Evolutionary conservation across 2,113 vertebrate species (phyloP), one percentile per base, ranked within the genome.

Genomic region (Tachycineta bicolor): DNA sequence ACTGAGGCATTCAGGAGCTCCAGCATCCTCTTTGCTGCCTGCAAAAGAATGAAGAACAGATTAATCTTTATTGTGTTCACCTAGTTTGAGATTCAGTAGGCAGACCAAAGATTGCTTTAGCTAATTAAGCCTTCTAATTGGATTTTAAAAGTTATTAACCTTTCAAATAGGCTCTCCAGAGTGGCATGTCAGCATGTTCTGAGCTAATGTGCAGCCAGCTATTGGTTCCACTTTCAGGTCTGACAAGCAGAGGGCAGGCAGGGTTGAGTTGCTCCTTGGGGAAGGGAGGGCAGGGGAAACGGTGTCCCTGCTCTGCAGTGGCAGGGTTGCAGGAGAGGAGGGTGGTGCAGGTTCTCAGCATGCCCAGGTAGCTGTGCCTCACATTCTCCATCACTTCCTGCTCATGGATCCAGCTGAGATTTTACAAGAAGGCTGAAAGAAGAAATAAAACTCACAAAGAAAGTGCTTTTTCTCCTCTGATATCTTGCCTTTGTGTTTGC

Each of bases 121-220:
- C 49, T 95, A 95, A 96, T 96, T 96, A 96, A 64, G 22, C 52
- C 71, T 43, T 90, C 52, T 97, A 96, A 96, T 96, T 93, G 56
- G 90, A 83, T 94, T 93, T 63, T 1, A 14, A 63, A 94, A 90
- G 93, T 93, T 91, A 95, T 83, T 97, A 96, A 77, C 92, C 79
- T 96, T 90, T 93, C 76, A 81, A 86, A 86, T 68, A 86, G 76
- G 68, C 59, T 90, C 63, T 93, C 43, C 39, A 55, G 69, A 87
- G 78, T 43, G 41, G 46, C 81, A 81, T 67, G 79, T 96, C 88
- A 86, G 71, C 83, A 56, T 31, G 68, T 79, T 39, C 44, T n/a
- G 82, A 59, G 76, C 87, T 86, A 49, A 93, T 88, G 68, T 90
- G 47, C 69, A 89, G 64, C 41, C n/a, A 75, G 44, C 37, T 59